A percentile compares a stretch with the other conserved stretches of the same genome.
phyloP scores from a whole-genome alignment of 2,113 vertebrate species.

The Piaya cayana region DNA sequence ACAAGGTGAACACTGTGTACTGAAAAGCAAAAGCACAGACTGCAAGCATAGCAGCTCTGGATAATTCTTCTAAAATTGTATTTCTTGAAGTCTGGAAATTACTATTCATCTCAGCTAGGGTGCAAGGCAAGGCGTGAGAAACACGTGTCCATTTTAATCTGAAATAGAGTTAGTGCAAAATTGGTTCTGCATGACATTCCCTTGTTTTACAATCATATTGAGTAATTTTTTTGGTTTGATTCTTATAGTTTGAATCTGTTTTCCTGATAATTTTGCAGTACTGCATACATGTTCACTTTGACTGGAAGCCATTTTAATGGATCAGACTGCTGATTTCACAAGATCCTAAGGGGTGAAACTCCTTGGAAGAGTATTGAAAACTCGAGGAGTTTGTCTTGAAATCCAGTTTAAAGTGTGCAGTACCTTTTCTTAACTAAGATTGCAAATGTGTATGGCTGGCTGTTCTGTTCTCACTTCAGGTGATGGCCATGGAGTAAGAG shows the following conservation, averaged over 20 bases:
- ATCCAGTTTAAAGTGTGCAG: neutral
- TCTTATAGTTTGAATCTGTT: neutral
- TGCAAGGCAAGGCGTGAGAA: neutral
- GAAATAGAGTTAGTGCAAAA: neutral
- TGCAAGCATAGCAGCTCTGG: neutral
- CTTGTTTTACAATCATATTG: neutral
- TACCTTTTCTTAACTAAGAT: conserved; percentile 8
- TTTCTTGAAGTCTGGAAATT: neutral
- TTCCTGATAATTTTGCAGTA: neutral
- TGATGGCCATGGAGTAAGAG: neutral
- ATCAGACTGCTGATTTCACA: neutral
- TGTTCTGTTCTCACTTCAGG: conserved; percentile 14
- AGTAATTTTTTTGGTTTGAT: neutral
- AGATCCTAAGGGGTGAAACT: neutral
- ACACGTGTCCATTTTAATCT: neutral
- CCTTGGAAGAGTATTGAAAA: neutral
- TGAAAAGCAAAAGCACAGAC: neutral
- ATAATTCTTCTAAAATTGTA: neutral
- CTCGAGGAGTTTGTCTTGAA: neutral
- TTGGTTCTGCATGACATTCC: neutral
- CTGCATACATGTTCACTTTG: neutral
- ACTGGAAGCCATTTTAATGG: neutral
- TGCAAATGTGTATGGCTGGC: conserved; percentile 38
- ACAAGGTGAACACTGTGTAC: neutral
- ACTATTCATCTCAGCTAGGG: neutral